Percentiles rank a stretch among this genome's conserved stretches.
Evolutionary conservation across 2,888 invertebrate genomes (phyloP).

Genomic region (Caenorhabditis plicata): DNA sequence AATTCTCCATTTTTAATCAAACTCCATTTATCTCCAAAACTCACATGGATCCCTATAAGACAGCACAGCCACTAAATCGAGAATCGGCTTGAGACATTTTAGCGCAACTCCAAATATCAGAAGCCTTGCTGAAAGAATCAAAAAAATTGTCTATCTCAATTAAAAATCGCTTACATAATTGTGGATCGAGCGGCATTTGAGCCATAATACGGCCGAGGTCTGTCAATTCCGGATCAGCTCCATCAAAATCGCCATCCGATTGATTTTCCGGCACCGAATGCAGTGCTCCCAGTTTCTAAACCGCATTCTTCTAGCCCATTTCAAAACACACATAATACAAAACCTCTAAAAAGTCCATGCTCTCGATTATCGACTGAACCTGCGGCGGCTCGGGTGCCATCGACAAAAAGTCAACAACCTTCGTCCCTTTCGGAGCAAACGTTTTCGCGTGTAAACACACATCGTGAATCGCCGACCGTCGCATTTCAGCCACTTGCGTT

Average conservation of each 20-base stretch:
- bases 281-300: constrained; percentile 58
- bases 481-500: constrained; percentile 82
- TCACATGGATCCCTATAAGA: constrained; percentile 75
- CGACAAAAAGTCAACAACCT: constrained; percentile 81
- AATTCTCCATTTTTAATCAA: neutral
- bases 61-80: constrained; percentile 85
- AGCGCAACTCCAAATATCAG: constrained; percentile 84
- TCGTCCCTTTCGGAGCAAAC: constrained; percentile 76
- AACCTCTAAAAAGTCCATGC: constrained; percentile 72
- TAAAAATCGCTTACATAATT: constrained; percentile 77
- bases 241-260: neutral
- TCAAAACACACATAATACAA: no score
- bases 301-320: no score
- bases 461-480: constrained; percentile 76
- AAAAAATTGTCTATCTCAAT: constrained; percentile 86
- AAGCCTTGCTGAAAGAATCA: constrained; percentile 73
- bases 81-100: constrained; percentile 87
- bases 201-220: constrained; percentile 74
- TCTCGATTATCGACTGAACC: constrained; percentile 77
- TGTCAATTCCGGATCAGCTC: constrained; percentile 54
- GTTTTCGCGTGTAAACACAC: constrained; percentile 78
- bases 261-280: constrained; percentile 23
- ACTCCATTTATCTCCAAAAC: constrained; percentile 29
- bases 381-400: constrained; percentile 85
- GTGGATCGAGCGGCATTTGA: constrained; percentile 88